A percentile compares a stretch with the other conserved stretches of the same genome.
Conservation (phyloP, 2,113 vertebrate genomes). For the Leptodactylus fuscus region DNA sequence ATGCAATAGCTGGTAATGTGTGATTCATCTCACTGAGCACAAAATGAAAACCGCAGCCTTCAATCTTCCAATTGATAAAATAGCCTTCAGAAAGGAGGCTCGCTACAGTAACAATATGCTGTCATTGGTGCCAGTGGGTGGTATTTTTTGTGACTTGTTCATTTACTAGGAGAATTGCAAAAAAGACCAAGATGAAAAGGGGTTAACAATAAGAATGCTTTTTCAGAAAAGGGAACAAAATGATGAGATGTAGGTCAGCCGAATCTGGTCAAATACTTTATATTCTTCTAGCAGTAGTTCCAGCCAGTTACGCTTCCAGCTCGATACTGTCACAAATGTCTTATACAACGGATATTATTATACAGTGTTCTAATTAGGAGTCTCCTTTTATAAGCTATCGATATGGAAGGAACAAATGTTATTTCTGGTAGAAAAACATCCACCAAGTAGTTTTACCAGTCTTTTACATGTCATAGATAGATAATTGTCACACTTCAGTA, state of each 20-base stretch:
- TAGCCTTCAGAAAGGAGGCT: constrained; percentile 12
- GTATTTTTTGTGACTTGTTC: background rate
- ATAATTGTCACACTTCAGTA: too few relatives aligned
- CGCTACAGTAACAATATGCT: constrained; percentile 2
- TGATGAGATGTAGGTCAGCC: background rate
- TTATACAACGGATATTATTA: background rate
- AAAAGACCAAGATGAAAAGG: background rate
- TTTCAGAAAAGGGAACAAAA: background rate
- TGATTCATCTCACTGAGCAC: constrained; percentile 40
- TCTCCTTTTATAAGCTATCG: too few relatives aligned
- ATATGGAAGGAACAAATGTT: too few relatives aligned
- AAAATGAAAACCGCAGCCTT: constrained; percentile 46
- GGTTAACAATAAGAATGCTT: background rate
- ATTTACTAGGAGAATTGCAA: background rate
- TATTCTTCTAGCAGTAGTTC: background rate
- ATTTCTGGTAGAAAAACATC: too few relatives aligned
- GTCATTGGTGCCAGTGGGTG: constrained; percentile 13
- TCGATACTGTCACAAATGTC: background rate
- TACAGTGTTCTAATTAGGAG: background rate
- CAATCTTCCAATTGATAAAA: constrained; percentile 40
- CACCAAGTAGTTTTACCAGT: too few relatives aligned
- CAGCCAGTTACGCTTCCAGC: too few relatives aligned
- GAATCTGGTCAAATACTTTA: background rate
- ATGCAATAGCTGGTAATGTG: constrained; percentile 21
- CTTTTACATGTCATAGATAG: too few relatives aligned